These are phyloP conservation scores for Galerucella pusilla DNA, from an alignment of 2,888 invertebrate genomes.

Conservation along the genomic window DNA sequence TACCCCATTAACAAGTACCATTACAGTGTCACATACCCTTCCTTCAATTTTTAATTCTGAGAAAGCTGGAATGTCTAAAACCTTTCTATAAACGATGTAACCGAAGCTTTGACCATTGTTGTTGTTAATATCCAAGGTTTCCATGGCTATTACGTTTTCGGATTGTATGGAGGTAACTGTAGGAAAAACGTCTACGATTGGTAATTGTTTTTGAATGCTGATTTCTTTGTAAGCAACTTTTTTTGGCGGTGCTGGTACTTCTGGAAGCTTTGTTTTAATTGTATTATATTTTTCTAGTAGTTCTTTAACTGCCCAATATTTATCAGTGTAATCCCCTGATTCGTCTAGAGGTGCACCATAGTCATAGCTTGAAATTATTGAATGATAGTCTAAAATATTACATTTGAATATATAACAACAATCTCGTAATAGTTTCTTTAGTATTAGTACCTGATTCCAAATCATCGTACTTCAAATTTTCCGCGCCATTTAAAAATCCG, in stretches of 20 bases:
- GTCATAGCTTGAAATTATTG: constrained; percentile 63
- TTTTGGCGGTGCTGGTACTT: constrained; percentile 53
- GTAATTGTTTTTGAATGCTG: constrained; percentile 50
- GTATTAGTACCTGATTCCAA: constrained; percentile 37
- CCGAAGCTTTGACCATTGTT: constrained; percentile 71
- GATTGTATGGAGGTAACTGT: constrained; percentile 40
- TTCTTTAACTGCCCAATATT: constrained; percentile 72
- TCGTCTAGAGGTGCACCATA: constrained; percentile 91
- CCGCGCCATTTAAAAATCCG: constrained; percentile 70
- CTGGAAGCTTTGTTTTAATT: constrained; percentile 57
- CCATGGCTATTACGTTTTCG: constrained; percentile 59
- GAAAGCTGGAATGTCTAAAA: constrained; percentile 53
- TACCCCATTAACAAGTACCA: constrained; percentile 66
- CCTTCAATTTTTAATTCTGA: constrained; percentile 61
- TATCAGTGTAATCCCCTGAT: constrained; percentile 88
- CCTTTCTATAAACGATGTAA: constrained; percentile 68
- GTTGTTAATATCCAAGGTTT: constrained; percentile 61
- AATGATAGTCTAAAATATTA: constrained; percentile 51
- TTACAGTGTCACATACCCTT: constrained; percentile 67
- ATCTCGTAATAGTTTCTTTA: too few relatives aligned
- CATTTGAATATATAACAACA: too few relatives aligned
- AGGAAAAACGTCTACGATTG: constrained; percentile 50
- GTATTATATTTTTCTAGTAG: constrained; percentile 63
- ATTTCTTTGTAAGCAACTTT: constrained; percentile 59
- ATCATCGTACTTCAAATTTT: constrained; percentile 43